Evolutionary conservation across 2,888 invertebrate species (phyloP), one percentile per base, ranked within the genome.

Genomic region (Drosophila prolongata): DNA sequence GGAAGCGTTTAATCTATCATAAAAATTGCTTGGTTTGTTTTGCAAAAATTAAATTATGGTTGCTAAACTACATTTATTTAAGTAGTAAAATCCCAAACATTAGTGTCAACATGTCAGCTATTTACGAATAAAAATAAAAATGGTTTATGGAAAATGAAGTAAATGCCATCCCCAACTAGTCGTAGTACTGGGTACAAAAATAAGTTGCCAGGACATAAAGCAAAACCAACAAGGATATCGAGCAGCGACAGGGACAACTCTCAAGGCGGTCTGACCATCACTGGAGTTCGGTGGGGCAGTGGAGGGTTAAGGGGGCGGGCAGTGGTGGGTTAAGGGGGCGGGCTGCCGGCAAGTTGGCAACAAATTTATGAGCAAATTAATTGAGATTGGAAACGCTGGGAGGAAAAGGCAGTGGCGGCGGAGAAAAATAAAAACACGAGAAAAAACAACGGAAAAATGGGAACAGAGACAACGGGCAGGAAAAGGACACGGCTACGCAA

Each of bases 351-450:
- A 42, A 87, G 85, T 84, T 82, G 77, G 77, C 77, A 83, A 79
- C 86, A 89, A 89, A 87, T 87, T 88, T 89, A 89, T 89, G 90
- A 87, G 79, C 89, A 87, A 88, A 89, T 89, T 88, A 89, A 88
- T 88, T 88, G 90, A 88, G 90, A 89, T 89, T 89, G 89, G 82
- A 89, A 80, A 88, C 77, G 75, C 78, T 79, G 52, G 77, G 77
- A 86, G 75, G 85, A 80, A 77, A 77, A 47, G 13, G 65, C 77
- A 57, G 66, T 27, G 64, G 50, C 55, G 14, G 3, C 49, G 53
- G 65, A 30, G 46, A 50, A 35, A 38, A 47, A 38, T 64, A 46
- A 40, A 55, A 57, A 6, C 60, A 19, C 37, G 43, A 16, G 40
- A 47, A 46, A 40, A 49, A 38, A 67, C 35, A 46, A 49, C n/a